Conservation (phyloP, 2,797 vertebrate genomes). For the Percopsis omiscomaycus region DNA sequence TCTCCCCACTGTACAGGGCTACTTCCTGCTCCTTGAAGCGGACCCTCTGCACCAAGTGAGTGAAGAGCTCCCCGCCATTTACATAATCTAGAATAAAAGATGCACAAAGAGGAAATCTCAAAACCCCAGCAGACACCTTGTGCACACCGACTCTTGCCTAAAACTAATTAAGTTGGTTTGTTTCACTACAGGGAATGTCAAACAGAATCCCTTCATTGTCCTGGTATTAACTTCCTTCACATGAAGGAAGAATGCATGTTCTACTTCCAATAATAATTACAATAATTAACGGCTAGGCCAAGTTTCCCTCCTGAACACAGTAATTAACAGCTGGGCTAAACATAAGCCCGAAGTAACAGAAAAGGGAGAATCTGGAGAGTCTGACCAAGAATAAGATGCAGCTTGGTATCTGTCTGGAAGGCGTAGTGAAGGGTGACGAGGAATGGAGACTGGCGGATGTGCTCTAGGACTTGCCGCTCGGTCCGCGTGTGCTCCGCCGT, state of each 20-base stretch:
- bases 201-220: not conserved
- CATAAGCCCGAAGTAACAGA: not conserved
- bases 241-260: not conserved
- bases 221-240: not conserved
- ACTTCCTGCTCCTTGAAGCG: slow-evolving; percentile 94
- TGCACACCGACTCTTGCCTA: not conserved
- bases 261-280: too few relatives aligned
- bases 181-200: not conserved
- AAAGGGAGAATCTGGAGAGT: not conserved
- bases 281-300: too few relatives aligned
- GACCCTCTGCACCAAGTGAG: slow-evolving; percentile 96
- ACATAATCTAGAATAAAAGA: slow-evolving; percentile 86
- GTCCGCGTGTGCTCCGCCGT: slow-evolving; percentile 94
- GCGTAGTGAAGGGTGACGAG: slow-evolving; percentile 96
- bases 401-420: slow-evolving; percentile 97
- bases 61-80: slow-evolving; percentile 97
- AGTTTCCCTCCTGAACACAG: not conserved
- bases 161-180: not conserved
- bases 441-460: slow-evolving; percentile 94
- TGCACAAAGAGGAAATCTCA: not conserved
- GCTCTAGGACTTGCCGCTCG: slow-evolving; percentile 94
- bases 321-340: slow-evolving; percentile 19
- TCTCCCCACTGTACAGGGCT: slow-evolving; percentile 95
- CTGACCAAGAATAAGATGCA: slow-evolving; percentile 97
- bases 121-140: slow-evolving; percentile 1